Evolutionary conservation across 2,888 invertebrate species (phyloP).

Genomic region (Eupeodes latifasciatus): DNA sequence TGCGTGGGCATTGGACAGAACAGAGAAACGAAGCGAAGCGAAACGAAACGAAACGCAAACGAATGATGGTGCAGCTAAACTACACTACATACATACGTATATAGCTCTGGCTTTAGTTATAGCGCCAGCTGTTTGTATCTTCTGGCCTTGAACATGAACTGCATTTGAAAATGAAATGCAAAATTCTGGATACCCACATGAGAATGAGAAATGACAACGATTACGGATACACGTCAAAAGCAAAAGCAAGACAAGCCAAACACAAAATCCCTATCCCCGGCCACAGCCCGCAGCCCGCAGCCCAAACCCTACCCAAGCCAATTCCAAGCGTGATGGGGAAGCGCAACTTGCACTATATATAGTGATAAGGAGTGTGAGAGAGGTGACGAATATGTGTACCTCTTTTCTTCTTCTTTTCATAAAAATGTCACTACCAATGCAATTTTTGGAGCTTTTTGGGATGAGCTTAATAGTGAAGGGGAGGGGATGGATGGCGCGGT

Average conservation of each 20-base stretch:
- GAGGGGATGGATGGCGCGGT: too few relatives aligned
- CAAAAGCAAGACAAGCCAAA: slow-evolving; percentile 18
- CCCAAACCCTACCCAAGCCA: too few relatives aligned
- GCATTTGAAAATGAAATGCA: slow-evolving; percentile 79
- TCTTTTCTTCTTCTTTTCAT: background rate
- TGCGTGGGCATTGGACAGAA: slow-evolving; percentile 61
- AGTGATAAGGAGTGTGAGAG: background rate
- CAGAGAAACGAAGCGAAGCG: background rate
- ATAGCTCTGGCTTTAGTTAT: slow-evolving; percentile 43
- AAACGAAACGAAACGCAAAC: background rate
- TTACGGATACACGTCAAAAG: slow-evolving; percentile 13
- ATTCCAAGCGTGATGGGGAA: slow-evolving; percentile 45
- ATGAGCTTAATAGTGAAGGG: slow-evolving; percentile 23
- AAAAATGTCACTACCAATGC: slow-evolving; percentile 47
- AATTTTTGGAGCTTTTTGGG: slow-evolving; percentile 48
- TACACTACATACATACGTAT: background rate
- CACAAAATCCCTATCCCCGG: slow-evolving; percentile 1
- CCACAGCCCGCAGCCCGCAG: too few relatives aligned
- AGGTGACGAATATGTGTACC: background rate
- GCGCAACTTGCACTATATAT: background rate
- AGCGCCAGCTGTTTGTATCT: slow-evolving; percentile 73
- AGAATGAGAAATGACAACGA: background rate
- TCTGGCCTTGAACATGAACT: slow-evolving; percentile 84
- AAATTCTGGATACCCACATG: slow-evolving; percentile 64
- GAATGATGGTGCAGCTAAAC: background rate